phyloP scores from a whole-genome alignment of 2,888 invertebrate genomes.

The Chloroclysta siterata region DNA sequence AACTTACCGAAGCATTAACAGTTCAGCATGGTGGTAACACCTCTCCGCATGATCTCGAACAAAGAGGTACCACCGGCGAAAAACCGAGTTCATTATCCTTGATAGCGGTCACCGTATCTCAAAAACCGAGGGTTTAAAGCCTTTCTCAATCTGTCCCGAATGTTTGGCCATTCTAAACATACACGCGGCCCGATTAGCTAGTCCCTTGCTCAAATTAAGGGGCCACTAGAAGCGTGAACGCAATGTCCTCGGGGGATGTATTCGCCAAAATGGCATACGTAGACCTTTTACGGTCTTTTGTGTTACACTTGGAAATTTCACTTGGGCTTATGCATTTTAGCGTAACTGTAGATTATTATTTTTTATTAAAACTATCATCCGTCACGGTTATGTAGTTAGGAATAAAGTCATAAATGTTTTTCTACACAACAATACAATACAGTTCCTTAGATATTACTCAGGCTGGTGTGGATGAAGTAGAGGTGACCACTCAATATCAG shows the following conservation, averaged over 20 bases:
- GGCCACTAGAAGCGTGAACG: slow-evolving; percentile 2
- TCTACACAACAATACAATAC: too few species aligned
- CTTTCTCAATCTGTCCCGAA: slow-evolving; percentile 22
- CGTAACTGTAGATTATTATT: too few species aligned
- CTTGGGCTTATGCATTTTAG: too few species aligned
- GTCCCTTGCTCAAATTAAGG: slow-evolving; percentile 33
- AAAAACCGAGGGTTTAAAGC: not conserved
- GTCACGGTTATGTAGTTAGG: too few species aligned
- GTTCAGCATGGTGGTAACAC: not conserved
- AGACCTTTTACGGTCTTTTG: slow-evolving; percentile 19
- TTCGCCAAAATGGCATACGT: slow-evolving; percentile 21
- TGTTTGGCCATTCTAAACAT: slow-evolving; percentile 30
- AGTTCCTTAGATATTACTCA: too few species aligned
- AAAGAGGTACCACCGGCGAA: too few species aligned
- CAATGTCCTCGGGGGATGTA: slow-evolving; percentile 21
- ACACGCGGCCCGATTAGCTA: slow-evolving; percentile 33
- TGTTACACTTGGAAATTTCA: not conserved
- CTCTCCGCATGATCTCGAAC: too few species aligned
- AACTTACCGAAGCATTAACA: too few species aligned
- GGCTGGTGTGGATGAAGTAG: too few species aligned
- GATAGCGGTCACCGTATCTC: slow-evolving; percentile 4
- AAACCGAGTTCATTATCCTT: not conserved
- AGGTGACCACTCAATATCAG: too few species aligned
- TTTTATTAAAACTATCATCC: too few species aligned
- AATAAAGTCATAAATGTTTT: too few species aligned